Percentiles rank a stretch among this genome's conserved stretches.
Conservation (phyloP, 2,888 invertebrate genomes). For the Macaria notata region DNA sequence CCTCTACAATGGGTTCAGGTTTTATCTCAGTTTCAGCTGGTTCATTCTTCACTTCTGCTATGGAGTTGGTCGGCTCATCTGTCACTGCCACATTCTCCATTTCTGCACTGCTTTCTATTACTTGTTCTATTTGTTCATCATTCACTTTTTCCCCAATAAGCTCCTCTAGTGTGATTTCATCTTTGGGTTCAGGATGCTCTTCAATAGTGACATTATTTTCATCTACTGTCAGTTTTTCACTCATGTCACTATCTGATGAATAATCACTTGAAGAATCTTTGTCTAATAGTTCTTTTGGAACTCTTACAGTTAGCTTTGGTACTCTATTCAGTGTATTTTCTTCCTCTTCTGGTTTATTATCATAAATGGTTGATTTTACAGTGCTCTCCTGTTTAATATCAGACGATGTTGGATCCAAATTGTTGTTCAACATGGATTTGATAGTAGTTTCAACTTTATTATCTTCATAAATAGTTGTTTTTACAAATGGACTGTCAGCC, state of each 20-base stretch:
- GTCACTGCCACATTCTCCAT: conserved; percentile 25
- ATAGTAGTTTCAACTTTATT: conserved; percentile 61
- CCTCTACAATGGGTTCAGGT: conserved; percentile 57
- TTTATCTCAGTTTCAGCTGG: conserved; percentile 47
- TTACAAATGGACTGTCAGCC: conserved; percentile 75
- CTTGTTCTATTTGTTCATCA: conserved; percentile 34
- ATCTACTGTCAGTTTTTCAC: conserved; percentile 83
- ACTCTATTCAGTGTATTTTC: conserved; percentile 80
- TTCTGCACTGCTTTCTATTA: conserved; percentile 36
- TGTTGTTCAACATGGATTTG: conserved; percentile 67
- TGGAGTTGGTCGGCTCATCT: conserved; percentile 38
- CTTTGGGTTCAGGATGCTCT: conserved; percentile 35
- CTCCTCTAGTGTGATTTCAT: conserved; percentile 29
- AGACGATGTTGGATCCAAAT: conserved; percentile 56
- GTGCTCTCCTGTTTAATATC: conserved; percentile 64
- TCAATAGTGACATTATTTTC: conserved; percentile 60
- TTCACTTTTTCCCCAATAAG: conserved; percentile 27
- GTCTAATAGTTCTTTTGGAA: conserved; percentile 83
- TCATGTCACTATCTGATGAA: conserved; percentile 82
- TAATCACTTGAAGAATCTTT: conserved; percentile 79
- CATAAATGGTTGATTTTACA: conserved; percentile 74
- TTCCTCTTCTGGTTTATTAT: conserved; percentile 68
- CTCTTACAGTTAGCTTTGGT: conserved; percentile 86
- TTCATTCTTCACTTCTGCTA: conserved; percentile 63
- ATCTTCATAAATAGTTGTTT: conserved; percentile 71